Evolutionary conservation across 2,888 invertebrate species (phyloP).

Genomic region (Lutraria lutraria): DNA sequence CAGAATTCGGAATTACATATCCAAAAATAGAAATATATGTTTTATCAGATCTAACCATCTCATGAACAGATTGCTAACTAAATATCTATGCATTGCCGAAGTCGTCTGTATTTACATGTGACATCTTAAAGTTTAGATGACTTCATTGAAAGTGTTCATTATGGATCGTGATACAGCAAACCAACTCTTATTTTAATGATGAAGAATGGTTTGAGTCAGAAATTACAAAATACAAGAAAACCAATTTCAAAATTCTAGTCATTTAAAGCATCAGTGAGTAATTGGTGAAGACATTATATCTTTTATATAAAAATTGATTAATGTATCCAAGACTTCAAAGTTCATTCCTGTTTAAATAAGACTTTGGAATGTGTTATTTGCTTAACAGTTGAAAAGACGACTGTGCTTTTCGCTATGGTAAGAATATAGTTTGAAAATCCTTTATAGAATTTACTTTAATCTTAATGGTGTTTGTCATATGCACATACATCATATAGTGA

Average conservation of each 20-base stretch:
- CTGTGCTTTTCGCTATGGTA: neutral
- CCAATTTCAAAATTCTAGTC: too few species aligned
- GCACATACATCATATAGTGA: too few species aligned
- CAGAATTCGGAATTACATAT: too few species aligned
- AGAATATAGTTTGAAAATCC: neutral
- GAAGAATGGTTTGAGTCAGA: too few species aligned
- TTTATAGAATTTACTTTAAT: neutral
- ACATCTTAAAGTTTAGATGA: neutral
- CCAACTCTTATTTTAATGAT: too few species aligned
- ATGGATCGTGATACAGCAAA: too few species aligned
- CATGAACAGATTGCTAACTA: neutral
- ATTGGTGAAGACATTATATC: too few species aligned
- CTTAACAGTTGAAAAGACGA: neutral
- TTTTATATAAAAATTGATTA: too few species aligned
- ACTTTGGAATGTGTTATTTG: neutral
- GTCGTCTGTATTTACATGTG: neutral
- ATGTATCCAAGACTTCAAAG: too few species aligned
- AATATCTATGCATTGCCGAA: neutral
- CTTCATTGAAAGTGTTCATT: neutral
- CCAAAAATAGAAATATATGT: neutral
- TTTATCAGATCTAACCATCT: neutral
- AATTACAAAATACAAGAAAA: too few species aligned
- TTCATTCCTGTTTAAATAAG: too few species aligned
- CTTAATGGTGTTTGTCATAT: neutral
- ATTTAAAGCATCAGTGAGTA: too few species aligned